Evolutionary conservation across 1,140 invertebrate genomes (phyloP), one percentile per base, ranked within the genome.

Genomic region (Gonatopus flavifemur): DNA sequence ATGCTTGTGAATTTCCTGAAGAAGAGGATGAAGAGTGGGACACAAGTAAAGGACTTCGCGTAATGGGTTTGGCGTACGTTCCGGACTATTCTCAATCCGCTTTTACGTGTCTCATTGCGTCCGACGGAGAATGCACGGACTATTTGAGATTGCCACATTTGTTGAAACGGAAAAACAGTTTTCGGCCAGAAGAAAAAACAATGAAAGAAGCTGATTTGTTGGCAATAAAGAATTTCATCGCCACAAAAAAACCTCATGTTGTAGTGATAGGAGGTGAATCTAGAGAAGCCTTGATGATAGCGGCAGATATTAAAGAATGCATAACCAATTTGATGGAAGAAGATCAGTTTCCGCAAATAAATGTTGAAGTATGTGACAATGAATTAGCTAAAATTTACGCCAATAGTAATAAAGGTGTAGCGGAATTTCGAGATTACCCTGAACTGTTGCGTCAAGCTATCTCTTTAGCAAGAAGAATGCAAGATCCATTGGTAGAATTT

Each of bases 401-500:
- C 8, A 94, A 94, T 65, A 95, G 91, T 6, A 89, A 91, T 50
- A 92, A 93, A 69, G 93, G 92, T 36, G 76, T 86, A 56, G 81
- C 84, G 22, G 95, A 98, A 65, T 97, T 97, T 66, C 81, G 91
- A 54, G 93, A 98, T 62, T 97, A 96, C 78, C 95, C 95, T 0
- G 83, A 86, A 19, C 71, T 96, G 1, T 68, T 98, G 0, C 82
- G 94, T 3, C 90, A 98, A 77, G 92, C 96, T 1, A 87, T 98
- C 38, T 98, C 94, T 2, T 72, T 98, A 36, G 96, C 90, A 0
- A 81, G 98, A 41, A 83, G 92, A 38, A 80, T 98, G 55, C 94
- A 98, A 74, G 98, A 99, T 81, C 96, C 98, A 0, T 74, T 99
- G 0, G 85, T 98, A 16, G 97, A 99, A 71, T 98, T 94, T 74